phyloP scores from a whole-genome alignment of 2,113 vertebrate genomes.

The Chrysemys picta region DNA sequence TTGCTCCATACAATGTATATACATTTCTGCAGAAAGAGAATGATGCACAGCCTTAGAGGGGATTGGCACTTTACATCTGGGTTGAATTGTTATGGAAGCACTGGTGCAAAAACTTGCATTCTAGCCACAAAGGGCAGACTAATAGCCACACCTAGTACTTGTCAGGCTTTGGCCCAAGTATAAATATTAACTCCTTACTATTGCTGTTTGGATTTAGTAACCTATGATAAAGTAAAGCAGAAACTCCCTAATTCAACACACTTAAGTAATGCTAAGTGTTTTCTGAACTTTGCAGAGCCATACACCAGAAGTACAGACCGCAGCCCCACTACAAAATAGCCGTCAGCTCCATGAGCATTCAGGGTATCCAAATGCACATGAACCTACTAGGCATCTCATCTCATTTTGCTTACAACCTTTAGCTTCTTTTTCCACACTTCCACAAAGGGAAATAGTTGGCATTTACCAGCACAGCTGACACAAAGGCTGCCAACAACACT shows the following conservation, averaged over 20 bases:
- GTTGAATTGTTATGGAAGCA: not conserved
- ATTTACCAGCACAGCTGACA: not conserved
- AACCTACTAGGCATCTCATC: accelerated
- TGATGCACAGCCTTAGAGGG: accelerated
- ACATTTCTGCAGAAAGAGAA: not conserved
- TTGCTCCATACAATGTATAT: accelerated
- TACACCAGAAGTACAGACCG: accelerated
- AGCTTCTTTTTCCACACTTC: not conserved
- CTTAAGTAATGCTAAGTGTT: not conserved
- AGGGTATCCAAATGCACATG: not conserved
- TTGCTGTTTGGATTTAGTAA: not conserved
- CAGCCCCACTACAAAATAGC: accelerated
- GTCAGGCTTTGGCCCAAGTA: not conserved
- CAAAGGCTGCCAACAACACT: not conserved
- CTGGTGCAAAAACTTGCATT: accelerated
- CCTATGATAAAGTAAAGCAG: not conserved
- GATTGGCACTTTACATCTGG: accelerated
- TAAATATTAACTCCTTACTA: not conserved
- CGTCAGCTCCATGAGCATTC: accelerated
- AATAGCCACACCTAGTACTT: accelerated
- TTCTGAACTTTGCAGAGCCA: not conserved
- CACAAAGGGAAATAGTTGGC: not conserved
- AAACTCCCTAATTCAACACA: not conserved
- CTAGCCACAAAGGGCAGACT: accelerated
- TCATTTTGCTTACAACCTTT: accelerated